Evolutionary conservation across 2,888 invertebrate species (phyloP), one percentile per base, ranked within the genome.

Genomic region (Melinaea menophilus): DNA sequence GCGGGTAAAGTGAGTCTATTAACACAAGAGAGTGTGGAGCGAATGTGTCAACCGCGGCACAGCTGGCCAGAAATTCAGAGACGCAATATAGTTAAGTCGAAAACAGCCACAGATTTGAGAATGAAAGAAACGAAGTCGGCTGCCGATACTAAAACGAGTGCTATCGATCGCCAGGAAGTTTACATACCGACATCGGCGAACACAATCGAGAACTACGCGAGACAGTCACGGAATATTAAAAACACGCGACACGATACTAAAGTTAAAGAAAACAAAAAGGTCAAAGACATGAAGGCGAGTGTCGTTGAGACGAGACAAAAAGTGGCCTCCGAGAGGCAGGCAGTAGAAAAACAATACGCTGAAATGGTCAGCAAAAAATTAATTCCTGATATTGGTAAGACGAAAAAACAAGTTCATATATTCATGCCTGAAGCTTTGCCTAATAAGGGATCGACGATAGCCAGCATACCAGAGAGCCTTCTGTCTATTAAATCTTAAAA

Each of bases 361-460:
- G 88, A 90, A 12, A 73, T 90, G 73, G 69, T 90, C 58, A 88
- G 76, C 66, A 89, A 87, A 72, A 90, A 88, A 71, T 64, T 90
- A 55, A 85, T 90, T 66, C 89, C 90, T 0, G 84, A 90, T 65
- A 74, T 86, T 3, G 79, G 75, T 45, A 86, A 84, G 64, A 75
- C 85, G 5, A 93, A 93, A 74, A 92, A 93, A 69, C 95, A 96
- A 76, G 87, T 95, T 45, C 95, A 95, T 77, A 95, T 95, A 66
- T 95, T 95, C 75, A 94, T 95, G 92, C 95, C 95, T 0, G 90
- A 89, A 56, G 88, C 92, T 77, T 82, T 94, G 69, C 92, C 93
- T 61, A 94, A 93, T 73, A 90, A 89, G 63, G 85, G 69, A 67
- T 71, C 85, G 0, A 81, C 71, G 31, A 63, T 73, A 0, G 77